Evolutionary conservation across 2,113 vertebrate genomes (phyloP), one percentile per base, ranked within the genome.

Genomic region (Reinhardtius hippoglossoides): DNA sequence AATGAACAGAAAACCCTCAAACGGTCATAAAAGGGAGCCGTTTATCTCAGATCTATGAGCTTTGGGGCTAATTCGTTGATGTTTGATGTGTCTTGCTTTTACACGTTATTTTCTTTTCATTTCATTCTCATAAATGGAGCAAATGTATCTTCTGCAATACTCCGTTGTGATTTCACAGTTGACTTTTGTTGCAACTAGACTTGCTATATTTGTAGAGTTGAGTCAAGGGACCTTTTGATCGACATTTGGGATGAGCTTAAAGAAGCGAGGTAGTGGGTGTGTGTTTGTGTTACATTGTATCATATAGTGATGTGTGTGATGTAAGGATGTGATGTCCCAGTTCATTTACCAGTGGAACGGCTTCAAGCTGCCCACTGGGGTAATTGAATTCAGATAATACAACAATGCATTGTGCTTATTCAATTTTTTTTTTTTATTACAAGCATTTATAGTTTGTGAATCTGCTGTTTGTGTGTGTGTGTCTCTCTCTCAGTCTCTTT

Each of bases 401-500:
- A 27, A 4, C 42, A 26, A 42, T 20, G 21, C 50, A n/a, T n/a
- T 62, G 15, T 37, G 18, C 2, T 35, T 0, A 27, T 16, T 27
- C 5, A 3, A 48, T 18, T 54, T 10, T 1, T 54, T n/a, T 1
- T 9, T 21, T 54, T n/a, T 54, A n/a, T 54, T 54, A 48, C 44
- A 16, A 48, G 50, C 8, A 50, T 58, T 55, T 0, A 10, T 14
- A 21, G 1, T n/a, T 60, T 20, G 44, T 42, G 2, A n/a, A 10
- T 71, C 16, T 62, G 16, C 64, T 67, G 5, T 31, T 18, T 60
- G 1, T 50, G 44, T 37, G 35, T 37, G 35, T 65, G 21, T 79
- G 4, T 76, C 40, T 71, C 24, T 82, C 4, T 71, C 9, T 60
- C 65, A 86, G 88, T 78, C 70, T 81, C 74, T 76, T 71, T 67